phyloP scores from a whole-genome alignment of 2,797 vertebrate genomes.

The Sciurus carolinensis region DNA sequence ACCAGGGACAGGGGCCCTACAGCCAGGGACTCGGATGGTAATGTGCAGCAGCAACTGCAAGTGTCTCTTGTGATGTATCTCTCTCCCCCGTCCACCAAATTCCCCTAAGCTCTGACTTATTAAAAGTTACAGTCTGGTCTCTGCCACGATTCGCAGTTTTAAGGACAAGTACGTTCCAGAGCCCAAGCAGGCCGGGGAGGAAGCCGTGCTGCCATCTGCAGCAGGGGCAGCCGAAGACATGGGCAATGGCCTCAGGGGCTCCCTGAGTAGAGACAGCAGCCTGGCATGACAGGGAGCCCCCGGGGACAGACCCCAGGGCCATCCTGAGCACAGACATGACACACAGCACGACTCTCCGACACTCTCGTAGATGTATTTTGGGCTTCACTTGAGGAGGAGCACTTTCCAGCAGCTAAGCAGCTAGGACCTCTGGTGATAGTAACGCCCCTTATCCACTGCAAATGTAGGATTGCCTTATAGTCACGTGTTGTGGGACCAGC shows the following conservation, averaged over 20 bases:
- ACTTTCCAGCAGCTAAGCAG: background rate
- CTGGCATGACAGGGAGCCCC: too few relatives aligned
- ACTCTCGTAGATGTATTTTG: too few relatives aligned
- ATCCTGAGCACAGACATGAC: background rate
- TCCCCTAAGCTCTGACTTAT: background rate
- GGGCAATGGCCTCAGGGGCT: rapidly evolving
- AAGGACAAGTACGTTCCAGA: background rate
- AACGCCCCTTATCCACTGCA: background rate
- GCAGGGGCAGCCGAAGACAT: background rate
- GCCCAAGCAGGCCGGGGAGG: rapidly evolving
- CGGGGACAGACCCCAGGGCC: rapidly evolving
- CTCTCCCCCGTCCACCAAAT: background rate
- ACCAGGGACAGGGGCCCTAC: too few relatives aligned
- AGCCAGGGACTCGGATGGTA: background rate
- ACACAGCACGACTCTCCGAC: too few relatives aligned
- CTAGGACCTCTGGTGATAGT: rapidly evolving
- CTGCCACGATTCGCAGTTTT: background rate
- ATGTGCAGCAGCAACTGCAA: rapidly evolving
- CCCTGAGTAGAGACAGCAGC: background rate
- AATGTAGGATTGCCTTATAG: background rate
- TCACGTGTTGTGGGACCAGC: background rate
- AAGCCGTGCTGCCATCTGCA: rapidly evolving
- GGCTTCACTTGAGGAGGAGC: too few relatives aligned
- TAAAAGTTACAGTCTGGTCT: background rate
- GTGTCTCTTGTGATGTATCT: background rate